These are phyloP conservation scores for Drosophila mulleri DNA, from an alignment of 2,888 invertebrate species.

Conservation along the genomic window DNA sequence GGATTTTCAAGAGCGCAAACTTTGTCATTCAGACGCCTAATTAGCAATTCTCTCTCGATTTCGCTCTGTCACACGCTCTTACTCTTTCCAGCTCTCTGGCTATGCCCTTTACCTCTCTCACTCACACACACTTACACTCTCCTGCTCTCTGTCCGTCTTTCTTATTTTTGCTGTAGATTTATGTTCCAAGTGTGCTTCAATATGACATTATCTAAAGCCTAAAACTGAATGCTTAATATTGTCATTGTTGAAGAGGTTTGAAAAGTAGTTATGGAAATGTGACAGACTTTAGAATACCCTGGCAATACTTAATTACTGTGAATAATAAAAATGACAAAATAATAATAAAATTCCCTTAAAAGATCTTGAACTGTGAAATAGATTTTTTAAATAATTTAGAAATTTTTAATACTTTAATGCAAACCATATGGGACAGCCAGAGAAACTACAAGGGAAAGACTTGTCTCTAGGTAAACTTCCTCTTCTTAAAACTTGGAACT, in stretches of 20 bases:
- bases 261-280: background rate
- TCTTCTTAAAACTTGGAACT: background rate
- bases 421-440: too few species aligned
- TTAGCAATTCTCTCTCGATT: constrained; percentile 24
- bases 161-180: background rate
- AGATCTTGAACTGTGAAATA: too few species aligned
- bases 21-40: background rate
- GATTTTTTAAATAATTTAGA: too few species aligned
- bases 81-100: background rate
- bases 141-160: background rate
- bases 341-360: too few species aligned
- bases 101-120: background rate
- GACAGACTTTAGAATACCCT: background rate
- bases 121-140: too few species aligned
- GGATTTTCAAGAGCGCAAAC: constrained; percentile 6
- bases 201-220: background rate
- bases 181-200: background rate
- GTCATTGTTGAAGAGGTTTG: background rate
- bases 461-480: too few species aligned
- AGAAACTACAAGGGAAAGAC: too few species aligned
- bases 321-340: too few species aligned
- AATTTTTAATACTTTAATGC: too few species aligned
- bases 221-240: background rate
- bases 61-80: background rate
- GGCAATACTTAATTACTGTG: too few species aligned